These are phyloP conservation scores for Myrmecobius fasciatus DNA, from an alignment of 2,113 vertebrate genomes.

Conservation along the genomic window DNA sequence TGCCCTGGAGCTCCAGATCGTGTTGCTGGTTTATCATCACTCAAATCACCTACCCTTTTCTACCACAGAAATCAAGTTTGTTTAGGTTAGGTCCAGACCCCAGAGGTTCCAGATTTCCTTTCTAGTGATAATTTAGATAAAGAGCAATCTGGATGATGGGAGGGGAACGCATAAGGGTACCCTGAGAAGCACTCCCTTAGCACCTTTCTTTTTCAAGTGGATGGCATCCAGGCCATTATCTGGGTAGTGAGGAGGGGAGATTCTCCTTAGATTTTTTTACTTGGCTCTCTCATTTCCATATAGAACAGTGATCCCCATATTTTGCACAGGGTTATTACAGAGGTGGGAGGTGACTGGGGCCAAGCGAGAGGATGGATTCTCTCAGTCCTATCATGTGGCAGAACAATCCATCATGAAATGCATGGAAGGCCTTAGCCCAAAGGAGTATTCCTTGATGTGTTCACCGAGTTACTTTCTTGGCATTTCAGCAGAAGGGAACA, in stretches of 20 bases:
- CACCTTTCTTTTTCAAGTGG: conserved; percentile 26
- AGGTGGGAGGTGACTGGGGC: conserved; percentile 43
- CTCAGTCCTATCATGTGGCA: conserved; percentile 55
- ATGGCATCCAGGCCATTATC: conserved; percentile 23
- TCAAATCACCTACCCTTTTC: conserved; percentile 22
- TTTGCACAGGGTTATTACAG: conserved; percentile 57
- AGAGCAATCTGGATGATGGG: conserved; percentile 36
- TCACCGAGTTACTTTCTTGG: conserved; percentile 49
- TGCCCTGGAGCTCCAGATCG: background rate
- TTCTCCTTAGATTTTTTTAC: conserved; percentile 27
- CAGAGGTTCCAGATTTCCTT: conserved; percentile 27
- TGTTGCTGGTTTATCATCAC: background rate
- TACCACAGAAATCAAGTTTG: conserved; percentile 25
- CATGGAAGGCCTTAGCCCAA: conserved; percentile 47
- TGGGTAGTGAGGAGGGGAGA: background rate
- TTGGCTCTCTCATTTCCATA: conserved; percentile 60
- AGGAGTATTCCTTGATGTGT: conserved; percentile 63
- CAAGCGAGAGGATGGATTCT: conserved; percentile 61
- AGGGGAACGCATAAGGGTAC: conserved; percentile 20
- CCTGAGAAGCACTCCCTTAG: conserved; percentile 24
- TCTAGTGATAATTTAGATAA: conserved; percentile 51
- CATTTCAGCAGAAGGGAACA: conserved; percentile 48
- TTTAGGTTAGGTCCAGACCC: background rate
- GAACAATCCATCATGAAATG: conserved; percentile 65
- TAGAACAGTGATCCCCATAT: conserved; percentile 48